Evolutionary conservation across 1,140 invertebrate genomes (phyloP).

Genomic region (Ylistrum balloti): DNA sequence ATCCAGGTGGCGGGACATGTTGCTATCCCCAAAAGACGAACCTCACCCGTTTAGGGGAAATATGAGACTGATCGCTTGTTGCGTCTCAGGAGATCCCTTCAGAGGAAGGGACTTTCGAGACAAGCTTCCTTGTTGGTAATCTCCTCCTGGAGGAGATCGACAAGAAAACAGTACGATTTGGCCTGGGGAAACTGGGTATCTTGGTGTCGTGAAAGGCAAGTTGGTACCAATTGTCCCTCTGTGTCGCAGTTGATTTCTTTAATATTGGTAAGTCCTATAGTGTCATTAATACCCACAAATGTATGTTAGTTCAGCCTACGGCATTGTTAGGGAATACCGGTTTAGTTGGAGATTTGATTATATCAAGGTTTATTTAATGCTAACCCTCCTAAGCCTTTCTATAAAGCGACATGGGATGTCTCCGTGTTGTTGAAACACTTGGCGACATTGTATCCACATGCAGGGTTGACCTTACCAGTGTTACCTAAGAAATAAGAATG

Average conservation of each 20-base stretch:
- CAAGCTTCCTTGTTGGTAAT: no score
- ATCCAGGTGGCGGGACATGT: no score
- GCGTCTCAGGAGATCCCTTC: no score
- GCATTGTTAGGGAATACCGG: background rate
- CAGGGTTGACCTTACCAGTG: background rate
- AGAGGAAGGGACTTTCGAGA: no score
- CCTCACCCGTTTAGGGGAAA: no score
- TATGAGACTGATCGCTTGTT: no score
- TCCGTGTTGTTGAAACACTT: slow-evolving; percentile 42
- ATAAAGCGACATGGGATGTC: slow-evolving; percentile 53
- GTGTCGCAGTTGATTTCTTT: background rate
- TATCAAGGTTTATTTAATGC: slow-evolving; percentile 52
- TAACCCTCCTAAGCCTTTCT: slow-evolving; percentile 40
- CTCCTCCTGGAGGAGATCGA: no score
- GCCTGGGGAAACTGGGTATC: background rate
- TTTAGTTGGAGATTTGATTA: background rate
- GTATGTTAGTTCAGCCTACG: slow-evolving; percentile 36
- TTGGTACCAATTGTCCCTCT: background rate
- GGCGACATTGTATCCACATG: slow-evolving; percentile 37
- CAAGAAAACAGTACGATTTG: no score
- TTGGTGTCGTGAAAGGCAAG: background rate
- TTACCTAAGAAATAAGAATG: background rate
- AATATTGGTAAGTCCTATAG: slow-evolving; percentile 39
- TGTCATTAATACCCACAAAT: slow-evolving; percentile 54
- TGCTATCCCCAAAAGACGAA: no score